These are phyloP conservation scores for Pteruthius melanotis DNA, from an alignment of 2,113 vertebrate genomes.

Conservation along the genomic window DNA sequence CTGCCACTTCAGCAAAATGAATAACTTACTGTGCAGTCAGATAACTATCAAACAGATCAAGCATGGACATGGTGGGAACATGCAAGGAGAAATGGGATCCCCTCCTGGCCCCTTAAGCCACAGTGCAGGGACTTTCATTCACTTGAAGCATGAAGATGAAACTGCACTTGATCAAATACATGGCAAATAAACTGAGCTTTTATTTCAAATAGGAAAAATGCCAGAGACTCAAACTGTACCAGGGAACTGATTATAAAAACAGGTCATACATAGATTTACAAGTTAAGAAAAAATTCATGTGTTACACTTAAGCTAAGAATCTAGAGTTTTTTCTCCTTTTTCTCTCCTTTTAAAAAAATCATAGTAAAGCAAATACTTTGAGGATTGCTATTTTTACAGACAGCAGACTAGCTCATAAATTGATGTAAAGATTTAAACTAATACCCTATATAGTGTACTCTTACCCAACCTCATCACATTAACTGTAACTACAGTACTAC, in stretches of 20 bases:
- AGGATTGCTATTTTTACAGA: background rate
- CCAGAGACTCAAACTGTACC: background rate
- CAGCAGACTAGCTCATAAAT: background rate
- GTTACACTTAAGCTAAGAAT: background rate
- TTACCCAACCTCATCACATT: background rate
- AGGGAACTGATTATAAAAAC: background rate
- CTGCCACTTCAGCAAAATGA: background rate
- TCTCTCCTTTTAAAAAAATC: rapidly evolving
- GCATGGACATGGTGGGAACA: background rate
- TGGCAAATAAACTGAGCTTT: background rate
- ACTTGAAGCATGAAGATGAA: background rate
- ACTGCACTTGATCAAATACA: background rate
- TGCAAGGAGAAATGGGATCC: background rate
- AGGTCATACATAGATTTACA: background rate
- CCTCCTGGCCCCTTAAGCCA: background rate
- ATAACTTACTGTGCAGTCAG: background rate
- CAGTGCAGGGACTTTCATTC: background rate
- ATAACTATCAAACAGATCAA: background rate
- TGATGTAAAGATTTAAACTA: background rate
- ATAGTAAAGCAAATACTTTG: background rate
- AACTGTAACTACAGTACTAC: background rate
- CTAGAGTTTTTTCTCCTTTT: too few species aligned
- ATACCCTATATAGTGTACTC: background rate
- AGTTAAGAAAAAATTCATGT: background rate
- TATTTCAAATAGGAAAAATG: background rate